Base-by-base conservation (phyloP, 2,797 vertebrate species). In the Gymnodraco acuticeps region DNA sequence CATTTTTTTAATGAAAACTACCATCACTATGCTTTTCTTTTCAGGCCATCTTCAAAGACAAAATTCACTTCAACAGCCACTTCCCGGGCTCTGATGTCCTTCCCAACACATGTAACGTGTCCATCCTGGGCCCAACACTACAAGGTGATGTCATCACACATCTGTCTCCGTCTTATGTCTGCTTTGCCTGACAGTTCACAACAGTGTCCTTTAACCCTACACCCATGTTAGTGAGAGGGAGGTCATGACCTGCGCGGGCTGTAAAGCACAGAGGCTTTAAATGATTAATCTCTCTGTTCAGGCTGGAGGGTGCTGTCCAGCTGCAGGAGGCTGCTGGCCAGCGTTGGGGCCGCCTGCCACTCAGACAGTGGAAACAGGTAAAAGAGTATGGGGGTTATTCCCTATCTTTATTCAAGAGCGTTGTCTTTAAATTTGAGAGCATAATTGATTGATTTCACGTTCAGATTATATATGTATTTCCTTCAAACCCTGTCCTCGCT, bases 101-200 rank as follows among this genome's bases (percentile, higher is more conserved):
- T 56, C 96, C 97, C 20, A 99, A 99, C 89, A 99, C 98, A 11
- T 97, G 95, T 71, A 99, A 99, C 47, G 92, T 99, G 74, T 99
- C 98, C 77, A 94, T 99, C 89, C 75, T 89, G 67, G 97, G 97
- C 13, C 91, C 94, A 38, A 87, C 86, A 46, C 92, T 98, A 78
- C 94, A 94, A 96, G 98, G 98, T 98, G 90, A 90, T 80, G 58
- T 78, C 74, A 73, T 16, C 43, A 59, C 72, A 56, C 27, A 8
- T 47, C 31, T 15, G 1, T 69, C 47, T 47, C 62, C 78, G 23
- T 61, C 58, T 38, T 64, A 50, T 70, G 52, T 73, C 15, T 80
- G 53, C 62, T 78, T 61, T 68, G 41, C 47, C 52, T 17, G 41
- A 50, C 27, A 3, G 52, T 72, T 52, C 67, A 50, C 56, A 53